Base-by-base conservation (phyloP, 2,113 vertebrate species). In the Gallinago media region DNA sequence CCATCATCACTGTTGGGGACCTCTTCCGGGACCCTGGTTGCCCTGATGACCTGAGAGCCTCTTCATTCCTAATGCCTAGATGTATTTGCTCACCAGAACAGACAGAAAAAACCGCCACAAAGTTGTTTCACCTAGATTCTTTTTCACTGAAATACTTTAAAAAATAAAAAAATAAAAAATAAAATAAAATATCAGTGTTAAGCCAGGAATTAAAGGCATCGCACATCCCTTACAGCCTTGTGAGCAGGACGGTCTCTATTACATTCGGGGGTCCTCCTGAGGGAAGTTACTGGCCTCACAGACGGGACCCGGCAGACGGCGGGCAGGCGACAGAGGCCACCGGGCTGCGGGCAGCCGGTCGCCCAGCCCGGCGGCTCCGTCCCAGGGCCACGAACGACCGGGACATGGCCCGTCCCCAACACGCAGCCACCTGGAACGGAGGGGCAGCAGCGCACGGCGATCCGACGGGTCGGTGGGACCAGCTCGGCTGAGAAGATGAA, bases 11-110 rank as follows among this genome's bases (percentile, higher is more conserved):
- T 2, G 3, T 0, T 5, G 17, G 19, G 42, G 14, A 40, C 3
- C 56, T 20, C n/a, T 46, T 4, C 42, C 4, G n/a, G 36, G 42
- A 13, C 65, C 27, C 66, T 2, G 19, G 27, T 42, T 15, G 58
- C 40, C 27, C 46, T 1, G 44, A 8, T 0, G 2, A 21, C 1
- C 13, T 2, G 0, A 22, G 5, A 75, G 16, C 13, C 62, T 9
- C 74, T 4, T 4, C 5, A 46, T n/a, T 47, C 22, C 8, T 6
- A 36, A 36, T 16, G 22, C 47, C 68, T 11, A 8, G 6, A 10
- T 0, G 15, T 0, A 8, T 3, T 17, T 16, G 20, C n/a, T 36
- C 44, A 5, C 63, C 4, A 16, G 23, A 44, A 26, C 59, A 5
- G 40, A 8, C 20, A 7, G 0, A 8, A 0, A 16, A 71, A 12